A percentile compares a stretch with the other conserved stretches of the same genome.
Conservation (phyloP, 2,888 invertebrate genomes). For the Oscheius sp. region DNA sequence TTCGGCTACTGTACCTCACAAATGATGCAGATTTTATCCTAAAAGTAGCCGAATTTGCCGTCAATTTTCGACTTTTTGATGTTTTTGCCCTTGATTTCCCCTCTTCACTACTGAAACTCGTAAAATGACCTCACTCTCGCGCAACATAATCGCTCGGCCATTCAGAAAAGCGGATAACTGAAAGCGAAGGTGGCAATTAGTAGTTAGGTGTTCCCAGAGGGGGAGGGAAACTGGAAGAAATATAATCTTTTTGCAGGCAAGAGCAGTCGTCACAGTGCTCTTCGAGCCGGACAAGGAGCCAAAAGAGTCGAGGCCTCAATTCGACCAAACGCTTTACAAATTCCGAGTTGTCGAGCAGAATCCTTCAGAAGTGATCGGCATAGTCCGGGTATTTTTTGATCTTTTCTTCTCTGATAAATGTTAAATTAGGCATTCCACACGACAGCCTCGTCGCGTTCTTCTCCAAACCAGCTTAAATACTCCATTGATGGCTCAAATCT, state of each 20-base stretch:
- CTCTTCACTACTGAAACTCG: not conserved
- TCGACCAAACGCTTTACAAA: constrained; percentile 43
- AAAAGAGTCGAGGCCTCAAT: constrained; percentile 39
- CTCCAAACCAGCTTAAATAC: constrained; percentile 34
- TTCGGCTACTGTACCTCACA: no score
- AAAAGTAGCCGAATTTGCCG: no score
- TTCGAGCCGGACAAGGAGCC: constrained; percentile 37
- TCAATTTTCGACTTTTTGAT: not conserved
- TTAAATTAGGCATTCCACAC: constrained; percentile 43
- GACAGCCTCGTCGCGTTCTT: constrained; percentile 40
- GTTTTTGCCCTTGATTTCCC: not conserved
- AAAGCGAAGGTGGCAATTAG: not conserved
- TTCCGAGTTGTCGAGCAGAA: constrained; percentile 43
- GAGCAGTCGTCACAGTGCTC: constrained; percentile 44
- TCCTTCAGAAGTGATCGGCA: constrained; percentile 48
- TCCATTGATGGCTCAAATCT: constrained; percentile 38
- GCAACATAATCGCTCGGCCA: no score
- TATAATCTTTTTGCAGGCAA: constrained; percentile 34
- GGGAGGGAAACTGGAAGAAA: not conserved
- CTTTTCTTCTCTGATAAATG: not conserved
- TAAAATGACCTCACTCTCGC: no score
- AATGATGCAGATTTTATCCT: no score
- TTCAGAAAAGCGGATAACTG: no score
- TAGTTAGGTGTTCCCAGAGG: not conserved
- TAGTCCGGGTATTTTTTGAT: constrained; percentile 36